Percentiles rank a stretch among this genome's conserved stretches.
Evolutionary conservation across 2,888 invertebrate genomes (phyloP).

Genomic region (Scaptomyza parva): DNA sequence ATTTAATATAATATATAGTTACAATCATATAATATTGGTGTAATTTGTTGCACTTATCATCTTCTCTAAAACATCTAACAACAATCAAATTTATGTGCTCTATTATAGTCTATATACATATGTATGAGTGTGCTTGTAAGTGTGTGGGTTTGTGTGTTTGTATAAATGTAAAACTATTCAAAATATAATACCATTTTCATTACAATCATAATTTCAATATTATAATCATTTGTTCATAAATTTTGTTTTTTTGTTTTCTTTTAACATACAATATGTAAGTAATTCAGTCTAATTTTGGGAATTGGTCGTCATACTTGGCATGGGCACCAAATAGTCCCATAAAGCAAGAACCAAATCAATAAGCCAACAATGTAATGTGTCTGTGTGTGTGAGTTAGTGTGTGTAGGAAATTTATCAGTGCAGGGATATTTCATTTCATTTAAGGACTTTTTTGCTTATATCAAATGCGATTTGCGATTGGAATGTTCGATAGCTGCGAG

Average conservation of each 20-base stretch:
- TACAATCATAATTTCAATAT: slow-evolving; percentile 51
- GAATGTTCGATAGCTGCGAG: slow-evolving; percentile 95
- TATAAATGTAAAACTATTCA: slow-evolving; percentile 57
- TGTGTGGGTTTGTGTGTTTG: slow-evolving; percentile 18
- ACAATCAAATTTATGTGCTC: slow-evolving; percentile 47
- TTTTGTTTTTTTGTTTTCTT: neutral
- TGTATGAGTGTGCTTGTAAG: slow-evolving; percentile 26
- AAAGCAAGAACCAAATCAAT: slow-evolving; percentile 50
- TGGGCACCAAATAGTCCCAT: slow-evolving; percentile 33
- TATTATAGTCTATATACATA: slow-evolving; percentile 48
- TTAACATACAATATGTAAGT: slow-evolving; percentile 62
- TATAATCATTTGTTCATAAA: slow-evolving; percentile 49
- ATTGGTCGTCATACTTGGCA: slow-evolving; percentile 77
- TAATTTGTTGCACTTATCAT: slow-evolving; percentile 49
- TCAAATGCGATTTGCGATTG: slow-evolving; percentile 89
- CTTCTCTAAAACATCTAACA: slow-evolving; percentile 68
- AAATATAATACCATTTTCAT: slow-evolving; percentile 71
- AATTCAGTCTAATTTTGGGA: slow-evolving; percentile 82
- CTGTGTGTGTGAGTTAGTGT: slow-evolving; percentile 11
- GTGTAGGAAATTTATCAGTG: slow-evolving; percentile 1
- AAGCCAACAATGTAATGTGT: slow-evolving; percentile 27
- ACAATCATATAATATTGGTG: slow-evolving; percentile 54
- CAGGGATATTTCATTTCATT: neutral
- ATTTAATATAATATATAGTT: slow-evolving; percentile 27
- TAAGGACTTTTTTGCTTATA: slow-evolving; percentile 59